Percentiles rank a stretch among this genome's conserved stretches.
Conservation (phyloP, 30 jellyfish, hydroid and myxozoan genomes). For the Cassiopea xamachana region DNA sequence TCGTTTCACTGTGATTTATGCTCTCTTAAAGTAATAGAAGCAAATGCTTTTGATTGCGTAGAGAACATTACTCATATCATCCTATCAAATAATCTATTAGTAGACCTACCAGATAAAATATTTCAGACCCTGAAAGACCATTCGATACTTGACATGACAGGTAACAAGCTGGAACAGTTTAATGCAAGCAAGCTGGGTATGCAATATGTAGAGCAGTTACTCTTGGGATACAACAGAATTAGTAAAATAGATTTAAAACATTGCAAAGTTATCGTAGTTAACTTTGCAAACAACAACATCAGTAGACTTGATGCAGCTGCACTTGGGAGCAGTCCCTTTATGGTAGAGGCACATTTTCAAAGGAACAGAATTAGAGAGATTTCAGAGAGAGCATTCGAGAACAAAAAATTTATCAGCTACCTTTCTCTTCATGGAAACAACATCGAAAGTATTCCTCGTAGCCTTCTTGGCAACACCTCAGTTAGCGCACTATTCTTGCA, state of each 20-base stretch:
- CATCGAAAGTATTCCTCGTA: not conserved
- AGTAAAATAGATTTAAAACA: not conserved
- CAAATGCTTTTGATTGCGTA: not conserved
- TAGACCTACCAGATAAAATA: not conserved
- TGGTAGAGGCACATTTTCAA: no score
- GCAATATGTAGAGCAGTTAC: no score
- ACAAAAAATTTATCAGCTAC: not conserved
- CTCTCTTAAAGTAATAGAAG: not conserved
- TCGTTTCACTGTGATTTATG: not conserved
- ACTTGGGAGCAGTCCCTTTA: no score
- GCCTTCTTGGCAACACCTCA: slow-evolving; percentile 10
- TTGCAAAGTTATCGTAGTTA: no score
- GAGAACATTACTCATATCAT: no score
- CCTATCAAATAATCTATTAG: not conserved
- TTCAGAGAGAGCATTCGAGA: not conserved
- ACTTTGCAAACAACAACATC: not conserved
- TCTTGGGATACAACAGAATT: not conserved
- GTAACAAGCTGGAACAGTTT: not conserved
- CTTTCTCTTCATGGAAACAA: slow-evolving; percentile 14
- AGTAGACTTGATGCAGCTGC: not conserved
- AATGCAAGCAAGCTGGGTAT: not conserved
- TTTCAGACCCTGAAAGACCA: not conserved
- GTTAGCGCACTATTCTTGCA: slow-evolving; percentile 4
- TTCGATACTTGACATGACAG: not conserved
- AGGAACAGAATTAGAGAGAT: not conserved